phyloP scores from a whole-genome alignment of 2,888 invertebrate genomes.

The Onthophagus sagittarius region DNA sequence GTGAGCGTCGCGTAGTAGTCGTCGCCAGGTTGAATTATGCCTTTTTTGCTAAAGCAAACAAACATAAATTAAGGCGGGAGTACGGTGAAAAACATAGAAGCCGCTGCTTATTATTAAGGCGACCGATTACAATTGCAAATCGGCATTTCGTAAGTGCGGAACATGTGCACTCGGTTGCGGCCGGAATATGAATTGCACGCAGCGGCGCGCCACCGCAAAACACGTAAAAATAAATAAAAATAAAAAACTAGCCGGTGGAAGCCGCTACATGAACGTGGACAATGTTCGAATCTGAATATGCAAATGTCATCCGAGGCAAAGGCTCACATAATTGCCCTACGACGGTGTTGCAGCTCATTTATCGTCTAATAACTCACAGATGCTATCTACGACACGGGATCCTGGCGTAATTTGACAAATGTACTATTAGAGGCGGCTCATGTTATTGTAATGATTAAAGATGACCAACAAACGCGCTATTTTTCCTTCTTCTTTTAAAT shows the following conservation, averaged over 20 bases:
- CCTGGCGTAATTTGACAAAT: conserved; percentile 8
- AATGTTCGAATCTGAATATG: conserved; percentile 23
- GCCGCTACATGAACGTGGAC: conserved; percentile 20
- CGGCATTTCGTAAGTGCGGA: background rate
- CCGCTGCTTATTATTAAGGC: background rate
- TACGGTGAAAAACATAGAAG: background rate
- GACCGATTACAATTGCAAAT: background rate
- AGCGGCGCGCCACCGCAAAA: background rate
- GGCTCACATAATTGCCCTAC: conserved; percentile 14
- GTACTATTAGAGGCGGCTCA: conserved; percentile 6
- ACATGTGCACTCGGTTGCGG: background rate
- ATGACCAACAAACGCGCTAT: background rate
- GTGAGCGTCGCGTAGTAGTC: background rate
- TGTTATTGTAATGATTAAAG: background rate
- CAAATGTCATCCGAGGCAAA: conserved; percentile 16
- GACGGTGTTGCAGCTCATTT: conserved; percentile 16
- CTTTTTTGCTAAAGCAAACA: background rate
- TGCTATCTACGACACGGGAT: conserved; percentile 12
- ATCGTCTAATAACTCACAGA: conserved; percentile 17
- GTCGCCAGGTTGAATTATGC: background rate
- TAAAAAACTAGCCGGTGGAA: conserved; percentile 18
- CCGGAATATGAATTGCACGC: background rate
- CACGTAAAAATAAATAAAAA: background rate
- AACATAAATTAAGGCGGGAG: background rate
- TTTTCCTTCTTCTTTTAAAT: background rate